Evolutionary conservation across 2,113 vertebrate genomes (phyloP).

Genomic region (Cyprinodon variegatus): DNA sequence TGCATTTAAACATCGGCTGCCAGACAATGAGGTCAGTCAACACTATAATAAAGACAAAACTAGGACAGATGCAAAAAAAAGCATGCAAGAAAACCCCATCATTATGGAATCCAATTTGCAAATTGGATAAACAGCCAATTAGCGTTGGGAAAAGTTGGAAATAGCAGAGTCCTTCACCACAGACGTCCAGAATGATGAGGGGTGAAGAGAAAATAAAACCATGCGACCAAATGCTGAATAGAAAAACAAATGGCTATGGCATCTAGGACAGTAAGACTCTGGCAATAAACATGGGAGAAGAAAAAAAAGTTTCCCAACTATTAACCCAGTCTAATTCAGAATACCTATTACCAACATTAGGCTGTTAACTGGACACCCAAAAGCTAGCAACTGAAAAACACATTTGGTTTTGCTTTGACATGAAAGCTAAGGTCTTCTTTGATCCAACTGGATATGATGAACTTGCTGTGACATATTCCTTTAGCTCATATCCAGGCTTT

Average conservation of each 20-base stretch:
- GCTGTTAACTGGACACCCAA: slow-evolving; percentile 60
- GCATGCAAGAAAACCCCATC: background rate
- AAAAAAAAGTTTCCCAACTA: slow-evolving; percentile 48
- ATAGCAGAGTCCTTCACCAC: slow-evolving; percentile 5
- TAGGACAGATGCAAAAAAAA: background rate
- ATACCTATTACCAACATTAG: slow-evolving; percentile 64
- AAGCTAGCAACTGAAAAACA: slow-evolving; percentile 42
- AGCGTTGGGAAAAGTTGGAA: slow-evolving; percentile 27
- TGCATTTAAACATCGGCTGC: background rate
- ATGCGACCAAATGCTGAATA: background rate
- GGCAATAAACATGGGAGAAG: slow-evolving; percentile 51
- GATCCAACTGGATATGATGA: background rate
- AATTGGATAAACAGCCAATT: slow-evolving; percentile 1
- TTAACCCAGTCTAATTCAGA: slow-evolving; percentile 65
- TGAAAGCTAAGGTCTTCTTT: slow-evolving; percentile 1
- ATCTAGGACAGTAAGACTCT: slow-evolving; percentile 29
- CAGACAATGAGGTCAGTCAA: slow-evolving; percentile 24
- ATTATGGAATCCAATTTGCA: slow-evolving; percentile 16
- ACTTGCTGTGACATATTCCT: background rate
- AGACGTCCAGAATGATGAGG: slow-evolving; percentile 47
- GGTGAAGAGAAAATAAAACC: slow-evolving; percentile 29
- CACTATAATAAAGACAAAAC: background rate
- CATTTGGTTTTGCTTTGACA: slow-evolving; percentile 39
- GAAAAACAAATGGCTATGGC: slow-evolving; percentile 14
- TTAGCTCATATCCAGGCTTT: no score